These are phyloP conservation scores for Papilio xuthus DNA, from an alignment of 1,140 invertebrate species.

Conservation along the genomic window DNA sequence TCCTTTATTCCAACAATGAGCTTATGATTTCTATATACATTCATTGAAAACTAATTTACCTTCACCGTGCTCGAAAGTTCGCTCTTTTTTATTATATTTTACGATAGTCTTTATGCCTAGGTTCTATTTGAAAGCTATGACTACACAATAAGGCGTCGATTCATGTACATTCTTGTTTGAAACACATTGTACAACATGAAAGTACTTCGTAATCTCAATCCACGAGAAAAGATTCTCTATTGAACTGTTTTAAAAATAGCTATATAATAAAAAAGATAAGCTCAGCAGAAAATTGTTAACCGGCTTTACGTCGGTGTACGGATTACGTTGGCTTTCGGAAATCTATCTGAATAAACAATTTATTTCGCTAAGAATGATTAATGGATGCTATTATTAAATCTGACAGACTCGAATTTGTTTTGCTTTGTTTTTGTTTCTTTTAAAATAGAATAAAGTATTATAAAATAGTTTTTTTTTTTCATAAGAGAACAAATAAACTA, in stretches of 20 bases:
- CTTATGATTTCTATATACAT: neutral
- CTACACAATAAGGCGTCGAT: no score
- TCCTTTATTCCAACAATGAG: neutral
- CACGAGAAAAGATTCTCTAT: neutral
- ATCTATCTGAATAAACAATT: conserved; percentile 7
- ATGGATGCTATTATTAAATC: conserved; percentile 5
- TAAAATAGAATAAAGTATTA: neutral
- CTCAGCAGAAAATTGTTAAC: neutral
- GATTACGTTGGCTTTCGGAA: conserved; percentile 2
- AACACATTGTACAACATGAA: no score
- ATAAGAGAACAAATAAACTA: no score
- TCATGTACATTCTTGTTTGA: no score
- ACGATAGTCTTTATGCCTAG: no score
- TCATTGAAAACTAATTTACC: neutral
- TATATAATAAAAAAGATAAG: neutral
- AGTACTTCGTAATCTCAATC: no score
- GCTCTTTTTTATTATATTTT: no score
- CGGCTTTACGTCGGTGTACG: neutral
- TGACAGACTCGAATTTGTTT: conserved; percentile 6
- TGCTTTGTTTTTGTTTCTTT: neutral
- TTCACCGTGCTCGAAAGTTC: neutral
- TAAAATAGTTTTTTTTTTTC: no score
- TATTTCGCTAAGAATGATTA: conserved; percentile 8
- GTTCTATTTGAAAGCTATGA: no score
- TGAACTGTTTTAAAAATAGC: neutral